phyloP scores from a whole-genome alignment of 2,888 invertebrate species.

The Baccha elongata region DNA sequence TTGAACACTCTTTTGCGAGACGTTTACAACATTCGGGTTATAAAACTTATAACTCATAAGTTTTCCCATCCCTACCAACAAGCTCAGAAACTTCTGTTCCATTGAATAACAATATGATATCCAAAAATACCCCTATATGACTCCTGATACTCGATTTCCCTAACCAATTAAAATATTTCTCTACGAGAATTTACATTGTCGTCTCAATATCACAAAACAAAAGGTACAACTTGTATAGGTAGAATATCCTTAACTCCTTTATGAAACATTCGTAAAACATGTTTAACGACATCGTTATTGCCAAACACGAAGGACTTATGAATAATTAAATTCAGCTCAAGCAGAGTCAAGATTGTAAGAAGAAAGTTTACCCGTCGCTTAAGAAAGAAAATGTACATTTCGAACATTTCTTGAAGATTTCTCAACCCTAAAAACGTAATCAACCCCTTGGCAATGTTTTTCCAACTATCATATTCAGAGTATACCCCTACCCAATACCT shows the following conservation, averaged over 20 bases:
- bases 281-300: slow-evolving; percentile 81
- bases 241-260: background rate
- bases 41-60: too few relatives aligned
- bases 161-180: slow-evolving; percentile 29
- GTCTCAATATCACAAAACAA: slow-evolving; percentile 65
- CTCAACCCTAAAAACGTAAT: slow-evolving; percentile 28
- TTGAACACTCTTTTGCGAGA: too few relatives aligned
- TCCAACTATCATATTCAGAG: slow-evolving; percentile 35
- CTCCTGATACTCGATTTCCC: background rate
- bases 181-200: slow-evolving; percentile 47
- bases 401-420: slow-evolving; percentile 59
- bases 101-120: slow-evolving; percentile 66
- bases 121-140: slow-evolving; percentile 58
- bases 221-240: slow-evolving; percentile 58
- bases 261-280: slow-evolving; percentile 79
- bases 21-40: too few relatives aligned
- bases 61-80: slow-evolving; percentile 34
- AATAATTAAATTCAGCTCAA: slow-evolving; percentile 80
- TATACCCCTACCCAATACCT: too few relatives aligned
- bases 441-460: slow-evolving; percentile 53
- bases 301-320: slow-evolving; percentile 80
- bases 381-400: slow-evolving; percentile 32
- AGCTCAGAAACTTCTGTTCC: slow-evolving; percentile 63
- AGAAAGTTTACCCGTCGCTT: slow-evolving; percentile 58
- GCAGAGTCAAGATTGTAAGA: slow-evolving; percentile 51